Evolutionary conservation across 2,113 vertebrate genomes (phyloP).

Genomic region (Ia io): DNA sequence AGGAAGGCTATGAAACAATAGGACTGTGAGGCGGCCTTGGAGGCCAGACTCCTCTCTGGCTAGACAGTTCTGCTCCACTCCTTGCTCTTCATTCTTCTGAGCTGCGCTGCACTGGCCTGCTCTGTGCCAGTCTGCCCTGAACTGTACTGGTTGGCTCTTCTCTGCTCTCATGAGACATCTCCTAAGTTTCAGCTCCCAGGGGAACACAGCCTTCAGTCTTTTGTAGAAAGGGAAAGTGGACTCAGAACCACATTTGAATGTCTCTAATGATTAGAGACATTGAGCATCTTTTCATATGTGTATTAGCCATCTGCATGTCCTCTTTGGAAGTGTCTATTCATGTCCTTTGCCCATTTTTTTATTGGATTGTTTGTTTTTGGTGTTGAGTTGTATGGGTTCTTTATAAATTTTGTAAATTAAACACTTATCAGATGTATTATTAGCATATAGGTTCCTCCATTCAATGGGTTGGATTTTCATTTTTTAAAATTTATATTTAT

Average conservation of each 20-base stretch:
- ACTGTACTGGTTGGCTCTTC: not conserved
- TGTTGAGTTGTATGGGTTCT: too few species aligned
- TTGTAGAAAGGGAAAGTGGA: not conserved
- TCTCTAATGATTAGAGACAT: too few species aligned
- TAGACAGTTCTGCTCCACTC: not conserved
- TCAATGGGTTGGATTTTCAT: too few species aligned
- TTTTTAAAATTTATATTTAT: too few species aligned
- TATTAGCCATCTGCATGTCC: too few species aligned
- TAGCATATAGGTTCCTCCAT: too few species aligned
- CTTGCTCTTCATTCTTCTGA: not conserved
- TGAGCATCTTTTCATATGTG: too few species aligned
- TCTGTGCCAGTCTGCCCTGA: not conserved
- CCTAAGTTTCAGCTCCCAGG: not conserved
- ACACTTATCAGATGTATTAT: too few species aligned
- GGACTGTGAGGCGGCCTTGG: not conserved
- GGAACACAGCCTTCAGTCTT: not conserved
- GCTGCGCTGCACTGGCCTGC: not conserved
- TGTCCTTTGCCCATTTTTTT: too few species aligned
- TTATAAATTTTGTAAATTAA: too few species aligned
- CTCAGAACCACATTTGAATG: not conserved
- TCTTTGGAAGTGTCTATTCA: too few species aligned
- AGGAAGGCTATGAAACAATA: not conserved
- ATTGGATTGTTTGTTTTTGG: too few species aligned
- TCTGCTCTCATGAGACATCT: not conserved
- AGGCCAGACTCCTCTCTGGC: not conserved